Percentiles rank a stretch among this genome's conserved stretches.
These are phyloP conservation scores for Chelmon rostratus DNA, from an alignment of 2,797 vertebrate species.

Conservation along the genomic window DNA sequence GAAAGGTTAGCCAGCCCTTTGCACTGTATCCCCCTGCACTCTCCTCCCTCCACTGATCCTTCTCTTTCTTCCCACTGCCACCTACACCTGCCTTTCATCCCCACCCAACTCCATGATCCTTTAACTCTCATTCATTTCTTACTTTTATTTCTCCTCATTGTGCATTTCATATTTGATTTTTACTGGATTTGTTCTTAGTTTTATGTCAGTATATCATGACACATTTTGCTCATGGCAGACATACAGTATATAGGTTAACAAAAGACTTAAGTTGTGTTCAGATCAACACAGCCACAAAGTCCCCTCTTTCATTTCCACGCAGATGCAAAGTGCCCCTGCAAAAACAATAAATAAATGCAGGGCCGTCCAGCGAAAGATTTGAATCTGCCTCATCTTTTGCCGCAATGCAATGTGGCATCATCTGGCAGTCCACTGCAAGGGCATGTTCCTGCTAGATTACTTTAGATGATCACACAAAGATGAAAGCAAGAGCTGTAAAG, in stretches of 20 bases:
- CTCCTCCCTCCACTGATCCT: conserved; percentile 38
- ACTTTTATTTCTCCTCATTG: not conserved
- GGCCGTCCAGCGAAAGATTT: not conserved
- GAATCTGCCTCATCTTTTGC: not conserved
- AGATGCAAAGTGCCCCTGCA: not conserved
- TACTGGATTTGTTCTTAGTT: not conserved
- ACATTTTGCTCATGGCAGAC: not conserved
- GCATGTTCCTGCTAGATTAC: not conserved
- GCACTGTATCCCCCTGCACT: conserved; percentile 58
- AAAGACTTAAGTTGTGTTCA: not conserved
- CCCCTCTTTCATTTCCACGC: not conserved
- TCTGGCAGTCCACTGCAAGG: not conserved
- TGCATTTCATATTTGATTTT: not conserved
- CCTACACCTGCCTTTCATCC: conserved; percentile 27
- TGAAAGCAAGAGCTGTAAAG: not conserved
- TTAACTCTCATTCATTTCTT: conserved; percentile 17
- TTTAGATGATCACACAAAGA: not conserved
- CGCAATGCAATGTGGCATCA: not conserved
- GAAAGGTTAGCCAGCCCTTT: conserved; percentile 77
- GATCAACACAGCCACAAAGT: not conserved
- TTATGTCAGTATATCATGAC: not conserved
- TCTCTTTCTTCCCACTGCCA: conserved; percentile 33
- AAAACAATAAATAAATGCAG: not conserved
- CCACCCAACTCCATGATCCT: not conserved
- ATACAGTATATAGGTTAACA: not conserved